Conservation (phyloP, 1,140 invertebrate species). For the Achroia grisella region DNA sequence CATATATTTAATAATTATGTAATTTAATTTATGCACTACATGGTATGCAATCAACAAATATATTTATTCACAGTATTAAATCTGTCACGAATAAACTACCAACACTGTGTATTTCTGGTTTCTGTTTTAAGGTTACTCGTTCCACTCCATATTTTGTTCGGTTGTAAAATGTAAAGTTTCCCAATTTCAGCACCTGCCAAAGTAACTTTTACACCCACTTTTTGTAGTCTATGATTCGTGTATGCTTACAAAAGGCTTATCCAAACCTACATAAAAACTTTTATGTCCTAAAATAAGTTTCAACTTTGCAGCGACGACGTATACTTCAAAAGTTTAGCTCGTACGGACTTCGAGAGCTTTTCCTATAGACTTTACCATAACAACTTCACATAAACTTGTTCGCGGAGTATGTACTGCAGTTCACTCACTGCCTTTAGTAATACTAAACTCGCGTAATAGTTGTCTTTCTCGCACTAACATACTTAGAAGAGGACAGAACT, state of each 20-base stretch:
- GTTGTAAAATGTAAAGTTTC: neutral
- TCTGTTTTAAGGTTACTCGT: too few relatives aligned
- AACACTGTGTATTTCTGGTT: too few relatives aligned
- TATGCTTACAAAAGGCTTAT: slow-evolving; percentile 4
- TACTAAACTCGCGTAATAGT: neutral
- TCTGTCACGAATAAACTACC: too few relatives aligned
- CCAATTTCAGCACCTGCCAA: neutral
- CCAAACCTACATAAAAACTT: slow-evolving; percentile 16
- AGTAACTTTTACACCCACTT: neutral
- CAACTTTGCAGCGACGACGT: slow-evolving; percentile 14
- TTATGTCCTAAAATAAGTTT: slow-evolving; percentile 19
- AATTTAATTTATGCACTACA: too few relatives aligned
- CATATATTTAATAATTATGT: too few relatives aligned
- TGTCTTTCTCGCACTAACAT: neutral
- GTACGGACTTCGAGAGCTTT: slow-evolving; percentile 17
- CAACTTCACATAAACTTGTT: slow-evolving; percentile 12
- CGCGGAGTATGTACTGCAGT: neutral
- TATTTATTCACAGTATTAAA: neutral
- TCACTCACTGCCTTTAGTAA: neutral
- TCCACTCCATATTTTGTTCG: too few relatives aligned
- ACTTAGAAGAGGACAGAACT: neutral
- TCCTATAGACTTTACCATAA: slow-evolving; percentile 17
- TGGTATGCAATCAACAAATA: too few relatives aligned
- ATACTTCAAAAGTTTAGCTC: slow-evolving; percentile 21
- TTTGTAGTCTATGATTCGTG: neutral